These are phyloP conservation scores for Zenarchopterus dispar DNA, from an alignment of 2,797 vertebrate genomes.

Conservation along the genomic window DNA sequence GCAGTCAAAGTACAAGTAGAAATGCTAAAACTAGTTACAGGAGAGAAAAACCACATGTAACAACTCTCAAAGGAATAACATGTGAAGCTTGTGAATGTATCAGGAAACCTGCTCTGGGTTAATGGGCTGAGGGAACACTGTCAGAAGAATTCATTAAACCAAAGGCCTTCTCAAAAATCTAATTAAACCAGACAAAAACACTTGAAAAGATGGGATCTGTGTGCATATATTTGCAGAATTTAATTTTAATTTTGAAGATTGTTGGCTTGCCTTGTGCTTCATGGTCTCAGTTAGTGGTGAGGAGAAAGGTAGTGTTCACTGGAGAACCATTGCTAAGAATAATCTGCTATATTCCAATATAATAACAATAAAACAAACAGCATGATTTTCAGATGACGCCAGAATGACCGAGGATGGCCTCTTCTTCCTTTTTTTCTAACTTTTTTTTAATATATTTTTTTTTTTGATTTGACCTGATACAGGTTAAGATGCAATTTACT, in stretches of 20 bases:
- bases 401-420: constrained; percentile 77
- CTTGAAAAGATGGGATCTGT: constrained; percentile 35
- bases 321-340: constrained; percentile 75
- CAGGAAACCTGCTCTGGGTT: constrained; percentile 41
- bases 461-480: constrained; percentile 86
- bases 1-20: constrained; percentile 72
- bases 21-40: constrained; percentile 74
- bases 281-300: constrained; percentile 51
- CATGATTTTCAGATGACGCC: constrained; percentile 80
- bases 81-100: constrained; percentile 68
- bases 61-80: constrained; percentile 69
- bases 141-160: constrained; percentile 23
- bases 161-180: constrained; percentile 30
- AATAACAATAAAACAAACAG: constrained; percentile 73
- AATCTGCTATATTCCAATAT: constrained; percentile 70
- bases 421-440: constrained; percentile 16
- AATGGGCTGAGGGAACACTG: constrained; percentile 31
- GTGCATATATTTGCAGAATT: constrained; percentile 46
- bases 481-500: constrained; percentile 83
- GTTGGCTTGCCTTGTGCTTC: constrained; percentile 77
- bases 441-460: constrained; percentile 26
- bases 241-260: constrained; percentile 53
- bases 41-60: constrained; percentile 61
- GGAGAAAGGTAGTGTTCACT: constrained; percentile 76
- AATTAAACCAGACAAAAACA: constrained; percentile 37